Conservation (phyloP, 64 coral and sea anemone species). For the Porites australiensis region DNA sequence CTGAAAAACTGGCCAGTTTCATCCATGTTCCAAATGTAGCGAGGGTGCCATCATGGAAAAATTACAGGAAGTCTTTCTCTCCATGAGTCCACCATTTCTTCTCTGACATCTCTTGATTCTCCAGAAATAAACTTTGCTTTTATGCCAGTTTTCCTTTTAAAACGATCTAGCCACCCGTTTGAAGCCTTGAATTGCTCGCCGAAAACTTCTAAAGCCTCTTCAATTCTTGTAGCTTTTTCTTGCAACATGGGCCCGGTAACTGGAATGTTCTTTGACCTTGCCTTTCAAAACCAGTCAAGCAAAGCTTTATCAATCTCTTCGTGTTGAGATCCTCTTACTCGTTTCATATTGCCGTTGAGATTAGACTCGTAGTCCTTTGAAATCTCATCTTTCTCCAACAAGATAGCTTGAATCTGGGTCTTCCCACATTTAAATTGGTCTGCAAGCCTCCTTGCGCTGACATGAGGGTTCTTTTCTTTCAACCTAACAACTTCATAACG, state of each 20-base stretch:
- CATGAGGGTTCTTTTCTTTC: constrained; percentile 43
- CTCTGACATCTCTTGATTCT: constrained; percentile 60
- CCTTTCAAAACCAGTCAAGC: constrained; percentile 32
- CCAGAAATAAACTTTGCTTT: constrained; percentile 64
- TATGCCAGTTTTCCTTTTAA: constrained; percentile 63
- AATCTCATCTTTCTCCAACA: constrained; percentile 54
- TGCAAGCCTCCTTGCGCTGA: constrained; percentile 55
- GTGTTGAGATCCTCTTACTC: constrained; percentile 32
- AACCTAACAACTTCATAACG: constrained; percentile 62
- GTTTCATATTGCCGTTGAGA: constrained; percentile 57
- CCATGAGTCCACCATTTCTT: constrained; percentile 64
- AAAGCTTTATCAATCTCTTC: constrained; percentile 43
- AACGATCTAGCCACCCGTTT: constrained; percentile 60
- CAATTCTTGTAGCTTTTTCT: constrained; percentile 44
- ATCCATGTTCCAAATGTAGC: constrained; percentile 75
- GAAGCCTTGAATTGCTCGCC: constrained; percentile 71
- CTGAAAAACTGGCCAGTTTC: constrained; percentile 64
- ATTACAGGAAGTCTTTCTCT: constrained; percentile 52
- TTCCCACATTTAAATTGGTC: constrained; percentile 61
- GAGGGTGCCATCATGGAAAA: constrained; percentile 53
- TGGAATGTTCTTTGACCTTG: constrained; percentile 56
- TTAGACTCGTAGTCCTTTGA: constrained; percentile 28
- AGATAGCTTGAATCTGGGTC: constrained; percentile 59
- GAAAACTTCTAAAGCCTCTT: constrained; percentile 46
- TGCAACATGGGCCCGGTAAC: constrained; percentile 64